Conservation (phyloP, 2,797 vertebrate species). For the Protosalanx chinensis region DNA sequence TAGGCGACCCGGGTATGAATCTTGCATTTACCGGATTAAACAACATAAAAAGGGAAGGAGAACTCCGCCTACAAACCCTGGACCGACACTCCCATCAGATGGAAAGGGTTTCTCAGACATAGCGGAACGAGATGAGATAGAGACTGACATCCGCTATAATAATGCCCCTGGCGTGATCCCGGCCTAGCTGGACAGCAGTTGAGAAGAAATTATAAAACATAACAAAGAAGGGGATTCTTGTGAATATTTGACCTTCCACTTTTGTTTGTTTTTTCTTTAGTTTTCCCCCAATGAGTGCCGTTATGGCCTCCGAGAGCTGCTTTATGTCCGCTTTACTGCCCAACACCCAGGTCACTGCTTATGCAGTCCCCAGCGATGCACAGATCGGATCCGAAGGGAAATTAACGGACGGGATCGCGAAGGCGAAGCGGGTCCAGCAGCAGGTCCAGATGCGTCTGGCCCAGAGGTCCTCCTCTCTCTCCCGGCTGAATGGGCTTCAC, state of each 20-base stretch:
- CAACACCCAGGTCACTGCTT: constrained; percentile 80
- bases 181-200: not conserved
- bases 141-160: not conserved
- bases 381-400: constrained; percentile 70
- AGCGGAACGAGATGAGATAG: not conserved
- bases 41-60: not conserved
- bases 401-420: constrained; percentile 61
- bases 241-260: not conserved
- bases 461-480: constrained; percentile 71
- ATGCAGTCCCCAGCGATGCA: constrained; percentile 82
- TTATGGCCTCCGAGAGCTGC: constrained; percentile 61
- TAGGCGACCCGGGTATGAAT: too few species aligned
- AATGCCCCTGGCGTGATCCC: not conserved
- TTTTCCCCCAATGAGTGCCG: constrained; percentile 53
- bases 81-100: too few species aligned
- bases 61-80: not conserved
- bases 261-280: not conserved
- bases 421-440: constrained; percentile 83
- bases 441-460: constrained; percentile 89
- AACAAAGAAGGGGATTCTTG: constrained; percentile 3
- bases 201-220: not conserved
- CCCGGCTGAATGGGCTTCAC: constrained; percentile 53
- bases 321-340: constrained; percentile 90
- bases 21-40: too few species aligned
- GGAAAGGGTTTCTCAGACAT: not conserved